These are phyloP conservation scores for Drosophila chauvacae DNA, from an alignment of 1,140 invertebrate genomes.

Conservation along the genomic window DNA sequence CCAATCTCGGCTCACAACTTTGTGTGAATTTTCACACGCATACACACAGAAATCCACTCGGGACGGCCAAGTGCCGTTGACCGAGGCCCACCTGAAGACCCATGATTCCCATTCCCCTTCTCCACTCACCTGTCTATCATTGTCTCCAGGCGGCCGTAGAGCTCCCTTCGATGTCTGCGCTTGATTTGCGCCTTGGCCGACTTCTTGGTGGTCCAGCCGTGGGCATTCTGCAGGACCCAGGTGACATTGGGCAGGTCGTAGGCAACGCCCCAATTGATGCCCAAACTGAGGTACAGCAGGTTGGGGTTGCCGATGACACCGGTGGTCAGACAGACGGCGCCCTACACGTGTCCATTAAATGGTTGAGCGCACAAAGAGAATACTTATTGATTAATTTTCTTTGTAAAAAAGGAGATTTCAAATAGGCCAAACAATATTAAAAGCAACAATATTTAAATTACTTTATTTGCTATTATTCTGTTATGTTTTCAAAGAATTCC, in stretches of 20 bases:
- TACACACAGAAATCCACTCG: background rate
- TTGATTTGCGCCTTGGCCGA: constrained; percentile 84
- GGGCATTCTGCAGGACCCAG: constrained; percentile 86
- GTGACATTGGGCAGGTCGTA: constrained; percentile 90
- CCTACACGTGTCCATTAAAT: constrained; percentile 48
- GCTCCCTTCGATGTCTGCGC: constrained; percentile 87
- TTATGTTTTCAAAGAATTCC: background rate
- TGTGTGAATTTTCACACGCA: constrained; percentile 20
- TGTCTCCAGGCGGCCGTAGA: constrained; percentile 89
- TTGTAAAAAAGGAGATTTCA: background rate
- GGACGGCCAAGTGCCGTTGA: constrained; percentile 13
- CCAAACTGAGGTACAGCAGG: constrained; percentile 75
- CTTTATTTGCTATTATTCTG: background rate
- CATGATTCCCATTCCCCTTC: background rate
- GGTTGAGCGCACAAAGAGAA: constrained; percentile 11
- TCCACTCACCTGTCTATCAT: constrained; percentile 88
- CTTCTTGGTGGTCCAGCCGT: constrained; percentile 66
- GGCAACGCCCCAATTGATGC: constrained; percentile 90
- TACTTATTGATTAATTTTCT: background rate
- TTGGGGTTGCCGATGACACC: constrained; percentile 82
- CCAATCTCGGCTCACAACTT: constrained; percentile 13
- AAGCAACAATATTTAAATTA: background rate
- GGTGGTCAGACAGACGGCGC: constrained; percentile 75
- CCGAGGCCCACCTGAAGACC: constrained; percentile 7
- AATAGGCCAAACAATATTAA: background rate